Evolutionary conservation across 2,113 vertebrate species (phyloP).

Genomic region (Crotalus tigris): DNA sequence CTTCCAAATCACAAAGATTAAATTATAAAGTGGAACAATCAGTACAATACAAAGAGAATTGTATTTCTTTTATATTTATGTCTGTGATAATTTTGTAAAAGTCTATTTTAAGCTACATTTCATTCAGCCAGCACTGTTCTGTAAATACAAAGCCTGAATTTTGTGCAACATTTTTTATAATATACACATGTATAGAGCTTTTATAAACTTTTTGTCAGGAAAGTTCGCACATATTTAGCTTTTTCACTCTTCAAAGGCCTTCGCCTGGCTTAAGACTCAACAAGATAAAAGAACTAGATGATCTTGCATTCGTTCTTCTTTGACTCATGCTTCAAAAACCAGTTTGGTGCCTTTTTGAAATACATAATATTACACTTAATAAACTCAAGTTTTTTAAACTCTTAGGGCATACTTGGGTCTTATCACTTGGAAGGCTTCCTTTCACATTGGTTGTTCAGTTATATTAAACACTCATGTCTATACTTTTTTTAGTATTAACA

Average conservation of each 20-base stretch:
- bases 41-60: background rate
- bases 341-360: background rate
- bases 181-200: background rate
- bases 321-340: background rate
- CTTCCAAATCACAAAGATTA: background rate
- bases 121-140: background rate
- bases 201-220: background rate
- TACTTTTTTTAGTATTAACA: background rate
- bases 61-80: background rate
- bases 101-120: background rate
- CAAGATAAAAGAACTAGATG: background rate
- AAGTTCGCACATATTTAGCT: background rate
- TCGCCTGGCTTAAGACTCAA: background rate
- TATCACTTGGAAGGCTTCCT: background rate
- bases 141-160: background rate
- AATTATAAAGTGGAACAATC: background rate
- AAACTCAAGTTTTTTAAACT: background rate
- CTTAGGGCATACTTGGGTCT: background rate
- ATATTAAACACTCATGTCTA: background rate
- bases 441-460: slow-evolving; percentile 1
- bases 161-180: background rate
- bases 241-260: background rate
- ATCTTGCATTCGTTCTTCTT: background rate
- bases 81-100: background rate
- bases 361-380: background rate